Evolutionary conservation across 2,113 vertebrate genomes (phyloP), one percentile per base, ranked within the genome.

Genomic region (Chascanopsetta lugubris): DNA sequence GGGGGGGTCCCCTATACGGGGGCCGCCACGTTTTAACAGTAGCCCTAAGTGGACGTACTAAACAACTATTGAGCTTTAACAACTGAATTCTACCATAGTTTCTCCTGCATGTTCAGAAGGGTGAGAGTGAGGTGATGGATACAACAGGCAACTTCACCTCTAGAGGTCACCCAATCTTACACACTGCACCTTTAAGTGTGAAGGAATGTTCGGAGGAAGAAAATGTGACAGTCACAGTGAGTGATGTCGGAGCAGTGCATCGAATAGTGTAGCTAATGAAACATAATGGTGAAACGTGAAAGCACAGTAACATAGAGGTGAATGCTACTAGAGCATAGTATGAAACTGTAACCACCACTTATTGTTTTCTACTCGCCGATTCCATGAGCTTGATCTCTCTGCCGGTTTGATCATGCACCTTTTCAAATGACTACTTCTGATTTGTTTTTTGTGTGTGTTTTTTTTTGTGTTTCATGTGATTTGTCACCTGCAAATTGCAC

Each of bases 281-380:
- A n/a, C n/a, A n/a, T n/a, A n/a, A n/a, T 18, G 40, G 40, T 5
- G 13, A 3, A 18, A 8, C 15, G 8, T 36, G 5, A 61, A 40
- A 68, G 20, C 62, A 76, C n/a, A 50, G 18, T n/a, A 50, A 18
- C 2, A 20, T 75, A n/a, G n/a, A n/a, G n/a, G 43, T 46, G n/a
- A 65, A 74, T 54, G 32, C 8, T 62, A 62, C n/a, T n/a, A 58
- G 13, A 65, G 43, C 63, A 76, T 30, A 76, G n/a, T 55, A 9
- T 20, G 62, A 21, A 20, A 10, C 29, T 54, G 15, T 54, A 64
- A 55, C 29, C 40, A 11, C 56, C 57, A 51, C 0, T 30, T 61
- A 45, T 46, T 26, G 22, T 47, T 48, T 53, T 12, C n/a, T n/a
- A n/a, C n/a, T n/a, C n/a, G 10, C 22, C 11, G 3, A 30, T 3